Evolutionary conservation across 2,888 invertebrate genomes (phyloP), one percentile per base, ranked within the genome.

Genomic region (Antheraea assamensis): DNA sequence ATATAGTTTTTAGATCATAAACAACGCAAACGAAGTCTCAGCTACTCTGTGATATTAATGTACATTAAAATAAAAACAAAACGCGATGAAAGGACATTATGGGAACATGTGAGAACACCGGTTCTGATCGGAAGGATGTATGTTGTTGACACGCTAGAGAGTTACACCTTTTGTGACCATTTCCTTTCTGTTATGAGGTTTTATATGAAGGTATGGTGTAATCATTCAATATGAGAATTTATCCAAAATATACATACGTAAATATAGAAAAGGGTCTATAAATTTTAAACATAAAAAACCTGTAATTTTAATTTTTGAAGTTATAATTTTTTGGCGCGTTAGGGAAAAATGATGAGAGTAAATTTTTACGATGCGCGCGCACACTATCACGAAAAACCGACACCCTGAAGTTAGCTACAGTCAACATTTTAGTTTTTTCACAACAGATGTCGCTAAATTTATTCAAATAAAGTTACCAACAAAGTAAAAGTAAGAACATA

Each of bases 91-190:
- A 35, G 7, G 35, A 68, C 35, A 3, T 71, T 35, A 71, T 58
- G 49, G 49, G 52, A 71, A 78, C 79, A 82, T 90, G 90, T 58
- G 58, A 85, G 88, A 89, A 88, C 83, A 72, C 71, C 74, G 74
- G 76, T 73, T 77, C 79, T 52, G 73, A 78, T 84, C 84, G 91
- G 90, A 90, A 91, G 91, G 91, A 92, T 90, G 90, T 87, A 80
- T 83, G 70, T 78, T 76, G 80, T 86, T 83, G 82, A 83, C 84
- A 81, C 81, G 81, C 72, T 84, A 77, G 82, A 88, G 87, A 82
- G 83, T 74, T 73, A 77, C 83, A 87, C 88, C 89, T 90, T 88
- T 88, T 81, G 80, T 88, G 84, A 88, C 88, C 86, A 83, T 85
- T 88, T 88, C 88, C 86, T 82, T 83, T 85, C 82, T 79, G 80